These are phyloP conservation scores for Ptilodon capucinus DNA, from an alignment of 2,888 invertebrate genomes.

Conservation along the genomic window DNA sequence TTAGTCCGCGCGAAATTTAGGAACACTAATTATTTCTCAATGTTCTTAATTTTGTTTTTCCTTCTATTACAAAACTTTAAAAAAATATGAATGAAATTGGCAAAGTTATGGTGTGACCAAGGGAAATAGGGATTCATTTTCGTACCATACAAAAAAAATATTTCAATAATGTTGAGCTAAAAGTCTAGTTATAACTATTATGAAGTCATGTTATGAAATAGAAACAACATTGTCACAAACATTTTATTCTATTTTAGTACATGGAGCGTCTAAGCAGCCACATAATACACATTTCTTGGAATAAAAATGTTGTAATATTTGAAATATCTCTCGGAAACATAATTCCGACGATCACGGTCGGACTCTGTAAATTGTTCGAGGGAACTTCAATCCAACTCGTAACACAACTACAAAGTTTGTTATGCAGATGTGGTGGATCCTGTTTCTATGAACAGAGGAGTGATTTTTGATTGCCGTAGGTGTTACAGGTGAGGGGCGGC, in stretches of 20 bases:
- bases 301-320: conserved; percentile 18
- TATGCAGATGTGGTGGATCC: conserved; percentile 5
- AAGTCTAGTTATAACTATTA: no score
- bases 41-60: no score
- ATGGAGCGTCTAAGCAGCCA: not conserved
- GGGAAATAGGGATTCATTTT: no score
- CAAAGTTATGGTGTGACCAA: no score
- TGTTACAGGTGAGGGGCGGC: conserved; percentile 15
- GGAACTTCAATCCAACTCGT: conserved; percentile 43
- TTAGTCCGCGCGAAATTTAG: no score
- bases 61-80: no score
- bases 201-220: no score
- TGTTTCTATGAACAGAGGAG: conserved; percentile 7
- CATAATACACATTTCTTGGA: not conserved
- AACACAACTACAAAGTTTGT: conserved; percentile 32
- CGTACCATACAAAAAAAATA: no score
- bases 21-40: no score
- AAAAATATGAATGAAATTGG: no score
- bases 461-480: conserved; percentile 4
- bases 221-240: not conserved
- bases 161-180: no score
- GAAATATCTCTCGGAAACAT: conserved; percentile 33
- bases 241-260: not conserved
- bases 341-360: conserved; percentile 43
- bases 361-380: conserved; percentile 46